Evolutionary conservation across 2,797 vertebrate genomes (phyloP).

Genomic region (Denticeps clupeoides): DNA sequence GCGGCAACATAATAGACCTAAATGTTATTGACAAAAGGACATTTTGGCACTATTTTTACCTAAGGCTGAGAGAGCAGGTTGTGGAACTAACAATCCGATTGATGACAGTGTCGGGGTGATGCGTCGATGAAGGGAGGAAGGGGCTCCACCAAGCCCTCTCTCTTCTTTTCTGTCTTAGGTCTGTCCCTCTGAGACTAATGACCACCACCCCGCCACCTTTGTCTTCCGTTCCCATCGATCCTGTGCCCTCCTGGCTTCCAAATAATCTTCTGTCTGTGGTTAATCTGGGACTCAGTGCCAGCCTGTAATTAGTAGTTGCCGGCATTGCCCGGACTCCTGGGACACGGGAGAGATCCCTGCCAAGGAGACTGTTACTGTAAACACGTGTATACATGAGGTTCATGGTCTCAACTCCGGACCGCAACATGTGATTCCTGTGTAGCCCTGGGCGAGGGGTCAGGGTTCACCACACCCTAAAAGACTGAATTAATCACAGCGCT

Average conservation of each 20-base stretch:
- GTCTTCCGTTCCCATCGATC: conserved; percentile 1
- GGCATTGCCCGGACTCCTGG: not conserved
- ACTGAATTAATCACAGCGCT: conserved; percentile 18
- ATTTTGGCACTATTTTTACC: no score
- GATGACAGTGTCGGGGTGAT: no score
- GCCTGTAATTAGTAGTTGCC: conserved; percentile 20
- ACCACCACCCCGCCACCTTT: not conserved
- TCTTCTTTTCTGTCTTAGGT: no score
- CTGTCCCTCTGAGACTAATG: no score
- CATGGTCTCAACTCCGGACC: not conserved
- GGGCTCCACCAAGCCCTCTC: no score
- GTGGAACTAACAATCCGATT: no score
- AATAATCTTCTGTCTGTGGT: conserved; percentile 19
- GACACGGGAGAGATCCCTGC: not conserved
- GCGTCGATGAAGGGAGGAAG: no score
- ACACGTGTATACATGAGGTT: no score
- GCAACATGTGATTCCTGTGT: not conserved
- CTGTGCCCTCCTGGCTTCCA: not conserved
- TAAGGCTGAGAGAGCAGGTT: no score
- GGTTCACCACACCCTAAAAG: conserved; percentile 5
- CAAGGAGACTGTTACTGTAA: not conserved
- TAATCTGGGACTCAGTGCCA: conserved; percentile 17
- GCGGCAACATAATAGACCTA: no score
- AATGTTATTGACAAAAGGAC: no score
- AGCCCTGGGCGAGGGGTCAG: not conserved